These are phyloP conservation scores for Chiloscyllium punctatum DNA, from an alignment of 2,797 vertebrate species.

Conservation along the genomic window DNA sequence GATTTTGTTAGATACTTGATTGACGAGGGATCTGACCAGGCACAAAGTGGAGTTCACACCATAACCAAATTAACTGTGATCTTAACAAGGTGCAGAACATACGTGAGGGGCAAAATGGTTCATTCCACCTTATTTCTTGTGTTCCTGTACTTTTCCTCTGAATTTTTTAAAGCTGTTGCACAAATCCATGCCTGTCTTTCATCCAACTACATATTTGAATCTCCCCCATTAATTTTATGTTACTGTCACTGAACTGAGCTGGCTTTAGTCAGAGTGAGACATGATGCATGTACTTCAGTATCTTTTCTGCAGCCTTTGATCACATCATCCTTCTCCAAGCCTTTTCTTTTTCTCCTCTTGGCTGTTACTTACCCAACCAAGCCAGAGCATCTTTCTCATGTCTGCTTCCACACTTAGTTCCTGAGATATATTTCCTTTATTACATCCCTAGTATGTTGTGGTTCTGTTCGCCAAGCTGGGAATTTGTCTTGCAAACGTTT, in stretches of 20 bases:
- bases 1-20: no score
- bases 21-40: no score
- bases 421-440: not conserved
- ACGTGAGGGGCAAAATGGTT: no score
- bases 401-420: not conserved
- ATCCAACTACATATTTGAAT: not conserved
- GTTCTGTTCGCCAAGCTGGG: no score
- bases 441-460: not conserved
- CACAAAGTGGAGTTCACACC: no score
- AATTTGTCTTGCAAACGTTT: no score
- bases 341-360: not conserved
- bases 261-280: not conserved
- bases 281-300: not conserved
- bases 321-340: not conserved
- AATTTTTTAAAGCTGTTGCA: not conserved
- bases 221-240: not conserved
- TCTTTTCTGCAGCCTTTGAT: not conserved
- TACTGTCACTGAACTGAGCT: not conserved
- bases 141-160: not conserved
- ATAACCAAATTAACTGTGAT: no score
- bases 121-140: no score
- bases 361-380: not conserved
- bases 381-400: not conserved
- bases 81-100: no score
- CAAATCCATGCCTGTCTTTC: not conserved